Conservation (phyloP, 1,140 invertebrate species). For the Armadillidium nasatum region DNA sequence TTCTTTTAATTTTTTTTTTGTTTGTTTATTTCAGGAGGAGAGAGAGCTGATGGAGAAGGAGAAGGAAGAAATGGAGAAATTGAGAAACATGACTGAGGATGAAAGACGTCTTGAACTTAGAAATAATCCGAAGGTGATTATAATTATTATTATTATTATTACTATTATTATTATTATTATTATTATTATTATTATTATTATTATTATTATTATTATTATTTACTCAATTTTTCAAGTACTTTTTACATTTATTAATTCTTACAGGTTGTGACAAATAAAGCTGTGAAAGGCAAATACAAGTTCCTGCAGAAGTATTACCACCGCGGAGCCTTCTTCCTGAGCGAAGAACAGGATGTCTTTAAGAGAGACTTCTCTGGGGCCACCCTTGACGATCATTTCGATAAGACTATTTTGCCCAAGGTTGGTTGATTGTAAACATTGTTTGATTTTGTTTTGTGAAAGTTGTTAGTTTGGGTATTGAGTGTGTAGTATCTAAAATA, state of each 20-base stretch:
- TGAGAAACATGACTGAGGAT: conserved; percentile 94
- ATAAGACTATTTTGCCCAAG: conserved; percentile 96
- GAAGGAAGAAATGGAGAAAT: conserved; percentile 79
- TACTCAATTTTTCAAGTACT: too few species aligned
- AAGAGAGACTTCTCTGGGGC: conserved; percentile 94
- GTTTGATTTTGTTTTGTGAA: neutral
- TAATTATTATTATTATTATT: too few species aligned
- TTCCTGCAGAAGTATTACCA: conserved; percentile 99
- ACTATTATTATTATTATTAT: neutral
- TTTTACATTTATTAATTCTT: too few species aligned
- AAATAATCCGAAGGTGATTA: conserved; percentile 81
- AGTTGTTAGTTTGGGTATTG: too few species aligned
- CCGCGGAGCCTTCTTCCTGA: conserved; percentile 94
- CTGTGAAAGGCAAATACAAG: conserved; percentile 97
- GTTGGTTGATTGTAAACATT: conserved; percentile 54
- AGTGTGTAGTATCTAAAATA: too few species aligned
- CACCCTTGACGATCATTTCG: conserved; percentile 98
- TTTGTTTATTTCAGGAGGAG: too few species aligned
- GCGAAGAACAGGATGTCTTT: conserved; percentile 68
- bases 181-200: too few species aligned
- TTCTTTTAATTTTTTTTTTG: too few species aligned
- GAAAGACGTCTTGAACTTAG: conserved; percentile 82
- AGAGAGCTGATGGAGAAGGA: conserved; percentile 70
- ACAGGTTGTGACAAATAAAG: conserved; percentile 82
- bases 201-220: conserved; percentile 23